Evolutionary conservation across 2,113 vertebrate species (phyloP), one percentile per base, ranked within the genome.

Genomic region (Plotosus lineatus): DNA sequence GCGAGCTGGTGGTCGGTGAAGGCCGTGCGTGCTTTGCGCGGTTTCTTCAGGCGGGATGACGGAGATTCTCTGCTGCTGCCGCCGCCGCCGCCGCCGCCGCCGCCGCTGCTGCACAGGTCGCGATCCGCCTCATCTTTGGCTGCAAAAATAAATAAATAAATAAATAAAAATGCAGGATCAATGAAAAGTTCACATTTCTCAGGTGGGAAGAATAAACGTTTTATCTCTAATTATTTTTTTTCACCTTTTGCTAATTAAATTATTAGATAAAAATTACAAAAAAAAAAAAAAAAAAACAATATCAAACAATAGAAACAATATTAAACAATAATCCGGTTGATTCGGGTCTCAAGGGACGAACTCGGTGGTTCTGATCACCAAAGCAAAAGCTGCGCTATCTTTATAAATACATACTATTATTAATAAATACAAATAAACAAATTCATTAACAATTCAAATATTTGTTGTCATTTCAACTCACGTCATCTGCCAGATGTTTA

Each of bases 1-100:
- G 92, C 92, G 86, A 98, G 93, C 89, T 98, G 97, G 87, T 95
- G 95, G 86, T 98, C 96, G 0, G 96, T 96, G 95, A 98, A 98
- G 80, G 96, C 97, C 0, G 97, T 98, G 75, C 97, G 96, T 0
- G 96, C 95, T 88, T 98, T 98, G 2, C 97, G 94, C 0, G 95
- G 93, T 80, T 96, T 97, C 90, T 97, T 98, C 85, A 95, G 92
- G 71, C 94, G 81, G 19, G 92, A 94, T 0, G 94, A 93, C 2
- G 95, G 94, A 19, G 94, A 95, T 84, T 95, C 95, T 86, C 95
- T 88, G 58, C 94, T 95, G 80, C 95, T 95, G 85, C 94, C 95
- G 87, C 94, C 95, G 80, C 95, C 95, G 85, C 94, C 95, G 87
- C 95, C 88, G 58, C 94, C 95, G 80, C 95, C 95, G 85, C 94